A percentile compares a stretch with the other conserved stretches of the same genome.
Conservation (phyloP, 2,888 invertebrate genomes). For the Scaptomyza tumidula region DNA sequence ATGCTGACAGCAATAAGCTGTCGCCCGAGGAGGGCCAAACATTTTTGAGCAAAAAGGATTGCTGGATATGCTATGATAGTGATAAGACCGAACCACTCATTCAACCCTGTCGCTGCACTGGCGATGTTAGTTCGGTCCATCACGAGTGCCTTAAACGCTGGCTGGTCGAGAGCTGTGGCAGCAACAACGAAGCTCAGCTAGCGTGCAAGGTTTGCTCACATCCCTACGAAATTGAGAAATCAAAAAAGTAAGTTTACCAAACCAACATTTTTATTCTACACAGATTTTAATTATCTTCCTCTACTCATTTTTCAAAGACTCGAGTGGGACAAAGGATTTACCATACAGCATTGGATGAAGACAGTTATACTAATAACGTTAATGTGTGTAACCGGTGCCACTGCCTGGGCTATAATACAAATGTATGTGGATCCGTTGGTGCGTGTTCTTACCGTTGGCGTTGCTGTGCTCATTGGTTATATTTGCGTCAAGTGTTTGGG, state of each 20-base stretch:
- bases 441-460: conserved; percentile 92
- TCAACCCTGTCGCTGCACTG: conserved; percentile 94
- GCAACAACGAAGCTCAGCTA: conserved; percentile 88
- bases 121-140: conserved; percentile 96
- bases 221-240: conserved; percentile 91
- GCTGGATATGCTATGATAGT: conserved; percentile 97
- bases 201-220: conserved; percentile 94
- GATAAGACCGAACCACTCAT: conserved; percentile 93
- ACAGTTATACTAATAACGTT: conserved; percentile 91
- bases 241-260: conserved; percentile 86
- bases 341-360: conserved; percentile 92
- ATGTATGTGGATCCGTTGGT: conserved; percentile 91
- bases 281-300: too few relatives aligned
- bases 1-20: conserved; percentile 82
- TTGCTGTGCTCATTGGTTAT: conserved; percentile 92
- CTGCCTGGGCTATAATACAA: conserved; percentile 92
- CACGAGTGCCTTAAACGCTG: conserved; percentile 95
- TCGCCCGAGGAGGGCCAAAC: conserved; percentile 86
- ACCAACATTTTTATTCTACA: neutral
- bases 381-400: conserved; percentile 91
- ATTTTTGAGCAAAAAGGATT: conserved; percentile 89
- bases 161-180: conserved; percentile 93
- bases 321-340: conserved; percentile 94
- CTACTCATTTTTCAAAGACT: conserved; percentile 84
- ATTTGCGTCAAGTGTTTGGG: conserved; percentile 94